Evolutionary conservation across 2,797 vertebrate species (phyloP), one percentile per base, ranked within the genome.

Genomic region (Myiothlypis coronata): DNA sequence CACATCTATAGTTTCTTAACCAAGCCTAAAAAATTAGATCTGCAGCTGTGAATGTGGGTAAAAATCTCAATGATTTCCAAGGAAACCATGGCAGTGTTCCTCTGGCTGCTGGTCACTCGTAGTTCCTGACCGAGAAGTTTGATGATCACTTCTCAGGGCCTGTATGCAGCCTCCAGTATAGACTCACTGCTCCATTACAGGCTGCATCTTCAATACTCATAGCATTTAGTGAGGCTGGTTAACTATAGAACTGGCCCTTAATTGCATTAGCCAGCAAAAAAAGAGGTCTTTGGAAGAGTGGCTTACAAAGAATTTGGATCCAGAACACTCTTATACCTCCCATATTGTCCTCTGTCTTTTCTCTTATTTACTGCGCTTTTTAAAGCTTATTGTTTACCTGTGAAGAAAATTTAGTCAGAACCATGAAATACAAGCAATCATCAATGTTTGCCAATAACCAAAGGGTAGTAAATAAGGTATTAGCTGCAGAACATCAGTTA

Each of bases 381-480:
- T 70, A 26, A 84, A 79, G 30, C 52, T 88, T 74, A 69, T 60
- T 86, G 35, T 85, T 96, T 93, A 94, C 87, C 87, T 96, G 80
- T 18, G 49, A 89, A 91, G 63, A 78, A 86, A 81, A 88, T 74
- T 70, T 60, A 76, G 13, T 44, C 70, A 96, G 56, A 90, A 76
- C 5, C 24, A 52, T 57, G 63, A 82, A 93, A 91, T 69, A 81
- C 43, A 84, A 91, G 49, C 60, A 76, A 84, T 83, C 50, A 53
- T 52, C 41, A 89, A 53, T 59, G 56, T 82, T 84, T 91, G 67
- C 60, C 83, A 93, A 23, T 64, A 92, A 94, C 63, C 37, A 86
- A 91, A 76, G 76, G 32, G 47, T 61, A 70, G n/a, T 72, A 94
- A 96, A 91, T 88, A 91, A 74, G 53, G 76, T 84, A 92, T 93